Evolutionary conservation across 2,113 vertebrate species (phyloP).

Genomic region (Etia nguti): DNA sequence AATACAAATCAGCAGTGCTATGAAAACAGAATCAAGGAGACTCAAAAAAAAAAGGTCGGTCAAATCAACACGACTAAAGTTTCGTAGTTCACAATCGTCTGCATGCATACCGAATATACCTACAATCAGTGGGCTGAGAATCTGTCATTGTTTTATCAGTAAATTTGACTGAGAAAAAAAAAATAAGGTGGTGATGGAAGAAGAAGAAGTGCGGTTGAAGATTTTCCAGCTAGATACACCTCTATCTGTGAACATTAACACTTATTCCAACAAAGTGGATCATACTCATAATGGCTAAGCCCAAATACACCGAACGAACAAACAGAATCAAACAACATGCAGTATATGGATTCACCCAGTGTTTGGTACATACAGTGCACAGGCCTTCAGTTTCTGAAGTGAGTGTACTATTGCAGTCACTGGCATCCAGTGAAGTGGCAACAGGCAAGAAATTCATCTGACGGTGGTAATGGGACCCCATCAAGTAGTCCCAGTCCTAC

Average conservation of each 20-base stretch:
- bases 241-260: neutral
- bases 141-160: neutral
- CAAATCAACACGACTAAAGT: neutral
- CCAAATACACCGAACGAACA: neutral
- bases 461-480: slow-evolving; percentile 87
- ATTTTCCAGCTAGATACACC: neutral
- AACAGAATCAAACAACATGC: neutral
- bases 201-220: neutral
- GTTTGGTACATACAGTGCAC: slow-evolving; percentile 22
- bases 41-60: neutral
- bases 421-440: slow-evolving; percentile 42
- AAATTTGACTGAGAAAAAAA: neutral
- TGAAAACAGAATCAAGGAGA: neutral
- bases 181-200: neutral
- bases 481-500: slow-evolving; percentile 93
- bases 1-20: neutral
- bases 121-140: neutral
- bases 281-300: neutral
- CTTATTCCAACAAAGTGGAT: neutral
- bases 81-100: neutral
- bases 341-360: neutral
- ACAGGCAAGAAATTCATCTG: slow-evolving; percentile 80
- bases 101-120: neutral
- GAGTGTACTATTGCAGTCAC: neutral
- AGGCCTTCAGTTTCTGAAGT: slow-evolving; percentile 52